Percentiles rank a stretch among this genome's conserved stretches.
These are phyloP conservation scores for Hoplostethus mediterraneus DNA, from an alignment of 2,797 vertebrate genomes.

Conservation along the genomic window DNA sequence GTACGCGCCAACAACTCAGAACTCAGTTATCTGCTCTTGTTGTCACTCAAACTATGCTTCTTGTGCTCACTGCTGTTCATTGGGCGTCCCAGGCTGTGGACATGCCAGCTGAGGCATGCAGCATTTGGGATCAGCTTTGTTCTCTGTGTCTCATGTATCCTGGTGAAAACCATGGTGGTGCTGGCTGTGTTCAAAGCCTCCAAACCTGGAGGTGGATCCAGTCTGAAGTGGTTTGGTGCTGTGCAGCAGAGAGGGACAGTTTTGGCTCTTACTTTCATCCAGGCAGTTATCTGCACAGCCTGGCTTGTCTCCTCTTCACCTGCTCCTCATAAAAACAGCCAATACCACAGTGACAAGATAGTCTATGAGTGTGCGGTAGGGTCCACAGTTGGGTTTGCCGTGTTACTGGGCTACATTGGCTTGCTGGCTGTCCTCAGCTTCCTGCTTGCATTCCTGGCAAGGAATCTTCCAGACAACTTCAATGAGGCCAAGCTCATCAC, in stretches of 20 bases:
- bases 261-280: too few relatives aligned
- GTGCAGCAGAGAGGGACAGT: too few relatives aligned
- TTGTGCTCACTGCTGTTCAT: conserved; percentile 56
- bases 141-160: conserved; percentile 44
- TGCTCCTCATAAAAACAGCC: conserved; percentile 56
- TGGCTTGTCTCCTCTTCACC: conserved; percentile 59
- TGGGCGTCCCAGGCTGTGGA: conserved; percentile 38
- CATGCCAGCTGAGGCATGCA: conserved; percentile 36
- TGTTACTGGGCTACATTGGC: conserved; percentile 60
- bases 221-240: too few relatives aligned
- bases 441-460: conserved; percentile 58
- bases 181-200: too few relatives aligned
- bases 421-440: conserved; percentile 54
- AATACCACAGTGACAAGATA: conserved; percentile 55
- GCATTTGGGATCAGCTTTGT: conserved; percentile 57
- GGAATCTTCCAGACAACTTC: conserved; percentile 82
- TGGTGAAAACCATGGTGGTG: too few relatives aligned
- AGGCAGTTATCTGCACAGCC: conserved; percentile 27
- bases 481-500: conserved; percentile 82
- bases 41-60: conserved; percentile 59
- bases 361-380: conserved; percentile 61
- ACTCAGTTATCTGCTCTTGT: conserved; percentile 51
- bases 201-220: too few relatives aligned
- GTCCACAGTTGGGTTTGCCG: conserved; percentile 53
- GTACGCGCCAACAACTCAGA: conserved; percentile 69